Conservation (phyloP, 2,888 invertebrate genomes). For the Salpingus planirostris region DNA sequence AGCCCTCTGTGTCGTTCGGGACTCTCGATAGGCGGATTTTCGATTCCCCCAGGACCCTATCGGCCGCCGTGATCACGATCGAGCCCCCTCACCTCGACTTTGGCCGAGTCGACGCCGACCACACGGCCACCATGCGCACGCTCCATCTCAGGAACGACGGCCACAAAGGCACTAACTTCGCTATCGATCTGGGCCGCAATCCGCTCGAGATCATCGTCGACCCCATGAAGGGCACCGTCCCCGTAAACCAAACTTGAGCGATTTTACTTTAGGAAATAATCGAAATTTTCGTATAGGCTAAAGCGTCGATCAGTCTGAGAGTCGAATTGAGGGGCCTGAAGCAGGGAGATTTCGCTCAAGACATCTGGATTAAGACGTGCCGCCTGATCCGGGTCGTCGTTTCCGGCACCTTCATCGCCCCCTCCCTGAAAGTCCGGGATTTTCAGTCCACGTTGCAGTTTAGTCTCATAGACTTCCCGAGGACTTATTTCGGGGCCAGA, state of each 20-base stretch:
- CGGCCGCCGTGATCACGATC: slow-evolving; percentile 26
- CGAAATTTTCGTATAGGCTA: too few species aligned
- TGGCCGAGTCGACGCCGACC: slow-evolving; percentile 40
- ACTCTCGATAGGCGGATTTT: slow-evolving; percentile 1
- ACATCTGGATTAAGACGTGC: slow-evolving; percentile 43
- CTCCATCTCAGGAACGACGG: slow-evolving; percentile 37
- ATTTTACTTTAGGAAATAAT: too few species aligned
- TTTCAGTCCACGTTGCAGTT: slow-evolving; percentile 36
- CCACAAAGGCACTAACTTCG: slow-evolving; percentile 36
- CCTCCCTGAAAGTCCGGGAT: slow-evolving; percentile 35
- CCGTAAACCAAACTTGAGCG: too few species aligned
- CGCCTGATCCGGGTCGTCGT: slow-evolving; percentile 31
- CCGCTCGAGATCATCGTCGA: slow-evolving; percentile 36
- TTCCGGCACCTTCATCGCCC: slow-evolving; percentile 31
- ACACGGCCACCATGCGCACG: slow-evolving; percentile 33
- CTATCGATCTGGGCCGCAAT: slow-evolving; percentile 40
- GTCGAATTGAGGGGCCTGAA: slow-evolving; percentile 36
- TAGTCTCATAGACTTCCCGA: slow-evolving; percentile 40
- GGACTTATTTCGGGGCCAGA: slow-evolving; percentile 36
- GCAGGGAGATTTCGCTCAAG: slow-evolving; percentile 34
- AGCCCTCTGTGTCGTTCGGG: slow-evolving; percentile 1
- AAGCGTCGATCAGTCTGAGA: slow-evolving; percentile 21
- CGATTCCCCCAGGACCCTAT: slow-evolving; percentile 21
- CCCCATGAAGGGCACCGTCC: slow-evolving; percentile 36
- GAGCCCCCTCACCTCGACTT: slow-evolving; percentile 37